Conservation (phyloP, 1,140 invertebrate species). For the Brachionus plicatilis region DNA sequence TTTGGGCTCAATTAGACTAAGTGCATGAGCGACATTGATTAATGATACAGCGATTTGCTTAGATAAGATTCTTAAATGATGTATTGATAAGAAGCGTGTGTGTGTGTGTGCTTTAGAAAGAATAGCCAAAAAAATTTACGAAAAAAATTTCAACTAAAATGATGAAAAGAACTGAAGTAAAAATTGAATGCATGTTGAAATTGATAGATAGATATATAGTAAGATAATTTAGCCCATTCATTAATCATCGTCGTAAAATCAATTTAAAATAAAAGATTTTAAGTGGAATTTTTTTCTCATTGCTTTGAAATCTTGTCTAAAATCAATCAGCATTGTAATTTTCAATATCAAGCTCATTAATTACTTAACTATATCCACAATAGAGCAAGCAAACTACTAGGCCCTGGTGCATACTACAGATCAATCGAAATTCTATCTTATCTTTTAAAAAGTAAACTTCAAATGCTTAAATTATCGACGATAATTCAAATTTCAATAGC, state of each 20-base stretch:
- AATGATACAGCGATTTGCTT: not conserved
- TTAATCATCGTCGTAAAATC: conserved; percentile 22
- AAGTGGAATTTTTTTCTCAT: not conserved
- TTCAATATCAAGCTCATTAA: not conserved
- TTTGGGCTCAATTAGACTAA: not conserved
- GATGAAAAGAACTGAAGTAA: not conserved
- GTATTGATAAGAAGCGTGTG: not conserved
- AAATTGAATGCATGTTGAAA: not conserved
- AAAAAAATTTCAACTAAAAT: not conserved
- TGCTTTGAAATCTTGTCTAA: conserved; percentile 1
- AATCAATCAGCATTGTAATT: conserved; percentile 9
- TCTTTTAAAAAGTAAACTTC: not conserved
- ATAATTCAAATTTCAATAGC: not conserved
- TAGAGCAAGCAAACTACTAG: not conserved
- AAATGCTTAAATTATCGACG: not conserved
- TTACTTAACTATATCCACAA: not conserved
- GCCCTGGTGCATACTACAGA: not conserved
- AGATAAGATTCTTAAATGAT: not conserved
- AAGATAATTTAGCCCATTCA: conserved; percentile 4
- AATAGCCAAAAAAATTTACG: not conserved
- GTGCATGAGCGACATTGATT: not conserved
- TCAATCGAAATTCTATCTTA: not conserved
- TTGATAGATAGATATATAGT: conserved; percentile 1
- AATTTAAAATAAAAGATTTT: conserved; percentile 14
- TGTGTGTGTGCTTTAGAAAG: not conserved